Conservation (phyloP, 2,113 vertebrate species). For the Chaetorhynchus papuensis region DNA sequence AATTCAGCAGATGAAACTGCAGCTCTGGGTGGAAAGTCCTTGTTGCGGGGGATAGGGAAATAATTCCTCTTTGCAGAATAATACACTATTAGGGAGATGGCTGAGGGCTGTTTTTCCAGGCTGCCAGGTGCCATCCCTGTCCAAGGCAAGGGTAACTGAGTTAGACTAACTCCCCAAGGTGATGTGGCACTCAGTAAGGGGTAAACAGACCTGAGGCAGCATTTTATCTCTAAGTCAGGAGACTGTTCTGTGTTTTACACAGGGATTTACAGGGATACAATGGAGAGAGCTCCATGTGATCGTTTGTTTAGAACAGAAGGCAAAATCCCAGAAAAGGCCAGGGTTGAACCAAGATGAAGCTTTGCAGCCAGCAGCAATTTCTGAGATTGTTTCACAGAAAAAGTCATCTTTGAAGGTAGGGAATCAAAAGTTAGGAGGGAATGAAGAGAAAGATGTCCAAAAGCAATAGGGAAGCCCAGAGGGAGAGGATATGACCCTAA, state of each 20-base stretch:
- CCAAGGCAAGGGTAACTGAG: neutral
- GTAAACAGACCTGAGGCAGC: neutral
- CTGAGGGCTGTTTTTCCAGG: neutral
- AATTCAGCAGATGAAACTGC: conserved; percentile 11
- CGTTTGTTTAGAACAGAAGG: neutral
- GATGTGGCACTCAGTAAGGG: neutral
- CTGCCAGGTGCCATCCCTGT: neutral
- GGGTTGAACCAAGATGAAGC: neutral
- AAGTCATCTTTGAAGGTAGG: neutral
- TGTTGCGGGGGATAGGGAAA: neutral
- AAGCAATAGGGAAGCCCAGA: neutral
- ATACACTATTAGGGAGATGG: neutral
- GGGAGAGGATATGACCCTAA: neutral
- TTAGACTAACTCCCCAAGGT: neutral
- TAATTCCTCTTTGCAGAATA: neutral
- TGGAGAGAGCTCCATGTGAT: neutral
- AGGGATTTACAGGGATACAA: neutral
- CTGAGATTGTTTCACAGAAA: neutral
- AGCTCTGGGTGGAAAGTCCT: neutral
- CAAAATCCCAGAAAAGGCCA: neutral
- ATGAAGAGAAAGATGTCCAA: neutral
- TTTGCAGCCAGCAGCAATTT: neutral
- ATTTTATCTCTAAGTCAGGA: neutral
- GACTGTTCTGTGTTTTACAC: neutral
- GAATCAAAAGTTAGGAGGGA: neutral